These are phyloP conservation scores for Halictus ligatus DNA, from an alignment of 2,888 invertebrate species.

Conservation along the genomic window DNA sequence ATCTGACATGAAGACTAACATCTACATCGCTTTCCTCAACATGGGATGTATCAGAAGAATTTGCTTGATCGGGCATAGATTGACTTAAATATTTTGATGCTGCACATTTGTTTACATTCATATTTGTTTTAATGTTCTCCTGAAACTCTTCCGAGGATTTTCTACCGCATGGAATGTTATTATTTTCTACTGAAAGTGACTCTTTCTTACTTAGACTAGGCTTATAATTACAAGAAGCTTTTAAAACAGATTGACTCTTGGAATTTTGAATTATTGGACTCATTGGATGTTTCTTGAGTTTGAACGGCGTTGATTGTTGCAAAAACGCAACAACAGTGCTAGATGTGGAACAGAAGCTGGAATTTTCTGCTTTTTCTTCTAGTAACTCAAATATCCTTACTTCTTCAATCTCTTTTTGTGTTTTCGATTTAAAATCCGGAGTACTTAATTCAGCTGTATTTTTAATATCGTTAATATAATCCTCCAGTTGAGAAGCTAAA, in stretches of 20 bases:
- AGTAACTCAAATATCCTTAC: constrained; percentile 91
- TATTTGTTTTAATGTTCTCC: background rate
- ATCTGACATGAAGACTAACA: constrained; percentile 80
- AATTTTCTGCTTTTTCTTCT: constrained; percentile 90
- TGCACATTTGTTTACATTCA: background rate
- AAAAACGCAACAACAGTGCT: constrained; percentile 87
- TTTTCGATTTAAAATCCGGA: constrained; percentile 79
- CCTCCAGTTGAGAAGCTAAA: constrained; percentile 22
- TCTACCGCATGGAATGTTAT: background rate
- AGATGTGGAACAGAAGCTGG: constrained; percentile 90
- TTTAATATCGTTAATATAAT: constrained; percentile 38
- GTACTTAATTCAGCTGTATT: constrained; percentile 65
- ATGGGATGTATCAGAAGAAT: constrained; percentile 18
- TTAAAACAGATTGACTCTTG: constrained; percentile 24
- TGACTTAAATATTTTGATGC: constrained; percentile 21
- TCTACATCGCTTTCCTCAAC: constrained; percentile 44
- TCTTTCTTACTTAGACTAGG: background rate
- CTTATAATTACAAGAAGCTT: constrained; percentile 27
- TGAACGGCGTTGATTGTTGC: constrained; percentile 82
- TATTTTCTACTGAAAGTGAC: constrained; percentile 9
- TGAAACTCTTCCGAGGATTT: background rate
- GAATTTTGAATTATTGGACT: constrained; percentile 24
- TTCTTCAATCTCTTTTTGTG: constrained; percentile 87
- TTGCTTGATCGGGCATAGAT: constrained; percentile 8
- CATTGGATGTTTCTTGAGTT: constrained; percentile 41